Evolutionary conservation across 2,113 vertebrate species (phyloP).

Genomic region (Brienomyrus longianalis): DNA sequence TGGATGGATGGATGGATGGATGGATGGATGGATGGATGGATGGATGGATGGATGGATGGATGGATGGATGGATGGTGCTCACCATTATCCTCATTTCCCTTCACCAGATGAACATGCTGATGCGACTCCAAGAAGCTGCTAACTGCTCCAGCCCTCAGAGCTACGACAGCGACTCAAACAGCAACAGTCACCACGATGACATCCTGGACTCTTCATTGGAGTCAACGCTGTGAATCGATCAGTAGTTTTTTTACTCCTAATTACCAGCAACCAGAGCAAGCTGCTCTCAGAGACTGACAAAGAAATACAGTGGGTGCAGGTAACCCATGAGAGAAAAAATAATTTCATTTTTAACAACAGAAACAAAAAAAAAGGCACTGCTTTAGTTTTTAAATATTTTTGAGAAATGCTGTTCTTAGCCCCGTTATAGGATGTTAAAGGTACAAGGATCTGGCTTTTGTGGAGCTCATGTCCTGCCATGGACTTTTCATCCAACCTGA

Average conservation of each 20-base stretch:
- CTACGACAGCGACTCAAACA: slow-evolving; percentile 80
- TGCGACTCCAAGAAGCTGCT: slow-evolving; percentile 79
- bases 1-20: too few species aligned
- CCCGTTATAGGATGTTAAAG: slow-evolving; percentile 49
- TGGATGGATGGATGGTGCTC: slow-evolving; percentile 75
- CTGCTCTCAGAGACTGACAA: slow-evolving; percentile 39
- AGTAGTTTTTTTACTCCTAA: slow-evolving; percentile 10
- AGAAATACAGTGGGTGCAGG: slow-evolving; percentile 51
- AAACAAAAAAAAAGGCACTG: slow-evolving; percentile 54
- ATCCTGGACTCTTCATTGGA: slow-evolving; percentile 71
- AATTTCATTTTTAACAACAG: slow-evolving; percentile 28
- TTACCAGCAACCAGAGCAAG: slow-evolving; percentile 37
- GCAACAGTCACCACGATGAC: slow-evolving; percentile 74
- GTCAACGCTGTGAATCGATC: slow-evolving; percentile 62
- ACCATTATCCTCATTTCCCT: neutral
- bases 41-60: slow-evolving; percentile 70
- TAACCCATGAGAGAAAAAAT: slow-evolving; percentile 40
- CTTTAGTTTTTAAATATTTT: slow-evolving; percentile 46
- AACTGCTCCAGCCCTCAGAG: slow-evolving; percentile 78
- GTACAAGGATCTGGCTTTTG: slow-evolving; percentile 20
- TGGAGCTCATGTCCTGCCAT: slow-evolving; percentile 50
- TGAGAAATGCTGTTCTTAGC: slow-evolving; percentile 57
- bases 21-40: too few species aligned
- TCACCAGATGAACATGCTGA: slow-evolving; percentile 80
- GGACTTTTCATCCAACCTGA: slow-evolving; percentile 34